Evolutionary conservation across 2,888 invertebrate genomes (phyloP).

Genomic region (Xestia sexstrigata): DNA sequence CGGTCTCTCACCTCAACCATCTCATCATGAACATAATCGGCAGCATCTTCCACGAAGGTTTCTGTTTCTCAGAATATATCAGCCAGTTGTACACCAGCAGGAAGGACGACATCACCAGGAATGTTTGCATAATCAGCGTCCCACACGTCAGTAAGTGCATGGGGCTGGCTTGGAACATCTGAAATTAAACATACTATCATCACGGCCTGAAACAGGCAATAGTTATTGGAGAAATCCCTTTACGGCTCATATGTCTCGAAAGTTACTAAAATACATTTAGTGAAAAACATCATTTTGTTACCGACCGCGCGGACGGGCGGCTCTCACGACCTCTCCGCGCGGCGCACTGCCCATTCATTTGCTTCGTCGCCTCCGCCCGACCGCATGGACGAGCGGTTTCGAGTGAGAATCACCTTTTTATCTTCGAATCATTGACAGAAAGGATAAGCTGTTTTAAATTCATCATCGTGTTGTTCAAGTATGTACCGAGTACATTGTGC

Average conservation of each 20-base stretch:
- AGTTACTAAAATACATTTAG: no score
- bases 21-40: slow-evolving; percentile 65
- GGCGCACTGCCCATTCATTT: no score
- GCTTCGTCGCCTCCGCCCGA: no score
- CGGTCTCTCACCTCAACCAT: slow-evolving; percentile 69
- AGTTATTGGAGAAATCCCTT: neutral
- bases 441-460: neutral
- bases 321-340: no score
- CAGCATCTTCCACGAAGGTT: slow-evolving; percentile 60
- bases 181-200: slow-evolving; percentile 15
- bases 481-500: neutral
- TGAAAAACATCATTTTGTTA: neutral
- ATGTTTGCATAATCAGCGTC: slow-evolving; percentile 69
- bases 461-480: neutral
- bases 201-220: neutral
- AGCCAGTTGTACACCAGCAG: slow-evolving; percentile 69
- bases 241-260: neutral
- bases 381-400: neutral
- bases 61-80: slow-evolving; percentile 60
- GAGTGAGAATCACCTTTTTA: neutral
- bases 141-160: slow-evolving; percentile 61
- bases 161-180: slow-evolving; percentile 29
- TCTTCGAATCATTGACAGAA: neutral
- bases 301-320: no score
- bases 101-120: slow-evolving; percentile 70